Percentiles rank a stretch among this genome's conserved stretches.
Evolutionary conservation across 2,113 vertebrate genomes (phyloP).

Genomic region (Megaceryle maxima): DNA sequence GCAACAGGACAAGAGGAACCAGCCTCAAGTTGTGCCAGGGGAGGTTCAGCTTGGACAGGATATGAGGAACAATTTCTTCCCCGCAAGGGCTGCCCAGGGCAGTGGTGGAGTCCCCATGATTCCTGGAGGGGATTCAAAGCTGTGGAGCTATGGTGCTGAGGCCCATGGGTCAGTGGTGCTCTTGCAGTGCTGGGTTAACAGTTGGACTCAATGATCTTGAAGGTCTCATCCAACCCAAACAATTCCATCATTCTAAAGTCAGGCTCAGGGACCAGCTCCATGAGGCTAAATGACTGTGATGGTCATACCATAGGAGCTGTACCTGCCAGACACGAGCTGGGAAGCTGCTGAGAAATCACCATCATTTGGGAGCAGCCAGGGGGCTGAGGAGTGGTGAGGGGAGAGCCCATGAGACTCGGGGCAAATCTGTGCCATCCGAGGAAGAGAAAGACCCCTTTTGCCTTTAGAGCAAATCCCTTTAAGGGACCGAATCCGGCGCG

Average conservation of each 20-base stretch:
- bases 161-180: too few relatives aligned
- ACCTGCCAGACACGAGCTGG: neutral
- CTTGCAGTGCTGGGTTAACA: too few relatives aligned
- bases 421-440: neutral
- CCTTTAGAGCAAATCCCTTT: neutral
- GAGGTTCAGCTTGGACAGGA: too few relatives aligned
- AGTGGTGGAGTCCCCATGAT: too few relatives aligned
- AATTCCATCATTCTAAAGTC: neutral
- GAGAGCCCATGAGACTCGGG: too few relatives aligned
- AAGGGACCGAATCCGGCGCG: neutral
- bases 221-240: neutral
- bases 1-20: too few relatives aligned
- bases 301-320: conserved; percentile 6
- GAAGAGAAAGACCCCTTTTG: neutral
- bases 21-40: too few relatives aligned
- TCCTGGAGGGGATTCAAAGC: too few relatives aligned
- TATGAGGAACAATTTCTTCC: too few relatives aligned
- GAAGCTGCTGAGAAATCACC: conserved; percentile 12
- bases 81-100: too few relatives aligned
- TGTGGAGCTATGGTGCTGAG: neutral
- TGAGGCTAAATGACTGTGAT: neutral
- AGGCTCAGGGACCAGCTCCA: neutral
- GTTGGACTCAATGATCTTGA: too few relatives aligned
- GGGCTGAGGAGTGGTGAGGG: neutral
- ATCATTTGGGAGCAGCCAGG: neutral